phyloP scores from a whole-genome alignment of 2,113 vertebrate species.

The Gobio gobio region DNA sequence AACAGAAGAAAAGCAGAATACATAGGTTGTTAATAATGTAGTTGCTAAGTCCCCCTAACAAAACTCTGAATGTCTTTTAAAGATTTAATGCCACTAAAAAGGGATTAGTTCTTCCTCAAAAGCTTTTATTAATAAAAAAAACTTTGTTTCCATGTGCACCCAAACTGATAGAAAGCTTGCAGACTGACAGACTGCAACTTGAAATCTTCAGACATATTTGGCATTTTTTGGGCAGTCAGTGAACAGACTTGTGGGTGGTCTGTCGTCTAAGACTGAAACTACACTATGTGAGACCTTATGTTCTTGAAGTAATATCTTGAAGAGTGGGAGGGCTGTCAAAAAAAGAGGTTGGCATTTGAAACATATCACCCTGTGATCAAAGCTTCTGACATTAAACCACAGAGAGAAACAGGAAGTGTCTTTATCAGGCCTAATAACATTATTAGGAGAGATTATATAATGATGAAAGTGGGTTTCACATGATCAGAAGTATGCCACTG shows the following conservation, averaged over 20 bases:
- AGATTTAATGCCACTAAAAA: neutral
- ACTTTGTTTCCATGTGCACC: neutral
- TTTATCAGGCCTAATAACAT: neutral
- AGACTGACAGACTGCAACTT: neutral
- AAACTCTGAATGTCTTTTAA: neutral
- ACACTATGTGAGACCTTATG: neutral
- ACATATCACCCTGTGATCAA: neutral
- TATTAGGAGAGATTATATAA: neutral
- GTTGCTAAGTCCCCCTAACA: neutral
- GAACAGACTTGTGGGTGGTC: neutral
- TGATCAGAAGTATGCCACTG: neutral
- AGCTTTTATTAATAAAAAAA: too few species aligned
- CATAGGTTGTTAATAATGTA: neutral
- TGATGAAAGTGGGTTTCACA: neutral
- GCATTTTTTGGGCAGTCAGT: neutral
- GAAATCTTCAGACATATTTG: neutral
- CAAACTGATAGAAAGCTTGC: neutral
- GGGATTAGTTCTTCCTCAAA: neutral
- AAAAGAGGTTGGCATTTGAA: neutral
- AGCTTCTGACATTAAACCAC: neutral
- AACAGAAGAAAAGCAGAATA: neutral
- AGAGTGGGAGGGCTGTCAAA: neutral
- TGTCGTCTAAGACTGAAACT: neutral
- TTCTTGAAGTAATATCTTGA: neutral
- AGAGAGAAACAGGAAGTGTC: neutral